Evolutionary conservation across 2,888 invertebrate species (phyloP), one percentile per base, ranked within the genome.

Genomic region (Dicyrtoma fusca): DNA sequence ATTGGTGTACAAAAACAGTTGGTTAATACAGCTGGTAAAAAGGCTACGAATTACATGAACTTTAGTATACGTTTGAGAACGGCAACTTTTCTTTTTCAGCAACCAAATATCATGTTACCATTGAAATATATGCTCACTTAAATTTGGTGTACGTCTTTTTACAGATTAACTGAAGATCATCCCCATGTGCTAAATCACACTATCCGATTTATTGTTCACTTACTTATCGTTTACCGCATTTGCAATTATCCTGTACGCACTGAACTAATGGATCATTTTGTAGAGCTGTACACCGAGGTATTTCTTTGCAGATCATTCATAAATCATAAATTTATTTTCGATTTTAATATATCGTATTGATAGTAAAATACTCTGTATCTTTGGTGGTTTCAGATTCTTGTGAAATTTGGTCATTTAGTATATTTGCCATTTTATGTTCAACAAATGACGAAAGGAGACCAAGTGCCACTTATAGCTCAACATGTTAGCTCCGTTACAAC

Each of bases 351-450:
- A n/a, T 19, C 10, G 21, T 61, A 26, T 61, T 61, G 14, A 10
- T n/a, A 11, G 8, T 25, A 26, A 21, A 25, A 13, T 14, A 8
- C n/a, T 17, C 21, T 69, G 10, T 26, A 51, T 51, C 45, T 49
- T 10, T 21, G 23, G 4, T 21, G 23, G 4, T 68, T 72, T 21
- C 55, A 79, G 79, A 71, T 77, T 19, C 74, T 79, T n/a, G 78
- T 78, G 5, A 71, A 77, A 47, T 45, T 57, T 13, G 70, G 73
- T 13, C 42, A 53, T 11, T 75, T 78, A 13, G 51, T 59, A 11
- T 74, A 69, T 47, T 77, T 77, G 49, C 80, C 80, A 19, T 80
- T 68, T 55, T 80, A 80, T 55, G 76, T 78, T 11, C 69, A 76
- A 65, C 74, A 75, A 59, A 44, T 78, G 21, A 75, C 76, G 1